Base-by-base conservation (phyloP, 2,888 invertebrate species). In the Xylophagus ater region DNA sequence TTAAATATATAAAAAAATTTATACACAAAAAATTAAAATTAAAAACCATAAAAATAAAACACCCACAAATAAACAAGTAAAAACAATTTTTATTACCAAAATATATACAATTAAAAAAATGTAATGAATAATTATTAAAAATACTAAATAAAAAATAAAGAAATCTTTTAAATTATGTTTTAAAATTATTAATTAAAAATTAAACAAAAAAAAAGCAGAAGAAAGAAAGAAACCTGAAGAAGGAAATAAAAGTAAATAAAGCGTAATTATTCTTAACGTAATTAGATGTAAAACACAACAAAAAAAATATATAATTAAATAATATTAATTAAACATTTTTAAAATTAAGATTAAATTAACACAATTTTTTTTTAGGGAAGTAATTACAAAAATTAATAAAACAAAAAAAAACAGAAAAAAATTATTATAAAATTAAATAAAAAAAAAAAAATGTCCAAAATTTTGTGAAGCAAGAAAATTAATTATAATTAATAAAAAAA, bases 101-200 rank as follows among this genome's bases (percentile, higher is more conserved):
- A 18, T 29, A 29, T 15, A 8, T 8, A 34, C 8, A 34, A 34
- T 23, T 34, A 24, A 13, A 17, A 13, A 32, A 25, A 20, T 26
- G 26, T 13, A 26, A 26, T 10, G n/a, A 26, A 5, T 30, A 34
- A 34, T 34, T 34, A 26, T 25, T 25, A 34, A 26, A 25, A 17
- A 34, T 34, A 25, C 4, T 13, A 23, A 6, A 25, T 17, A 14
- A 8, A 9, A 35, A 15, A 9, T 35, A 35, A 19, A 35, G 7
- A 35, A 19, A 26, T 8, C 35, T 19, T 28, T 12, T 28, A 35
- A 25, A 25, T 35, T 35, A 28, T 17, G 28, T 13, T 33, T 33
- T 33, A 13, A 28, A 15, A 13, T 13, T n/a, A n/a, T n/a, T n/a
- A n/a, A n/a, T n/a, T n/a, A n/a, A n/a, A n/a, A n/a, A n/a, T n/a